Percentiles rank a stretch among this genome's conserved stretches.
These are phyloP conservation scores for Porites australiensis DNA, from an alignment of 64 coral and sea anemone species.

Conservation along the genomic window DNA sequence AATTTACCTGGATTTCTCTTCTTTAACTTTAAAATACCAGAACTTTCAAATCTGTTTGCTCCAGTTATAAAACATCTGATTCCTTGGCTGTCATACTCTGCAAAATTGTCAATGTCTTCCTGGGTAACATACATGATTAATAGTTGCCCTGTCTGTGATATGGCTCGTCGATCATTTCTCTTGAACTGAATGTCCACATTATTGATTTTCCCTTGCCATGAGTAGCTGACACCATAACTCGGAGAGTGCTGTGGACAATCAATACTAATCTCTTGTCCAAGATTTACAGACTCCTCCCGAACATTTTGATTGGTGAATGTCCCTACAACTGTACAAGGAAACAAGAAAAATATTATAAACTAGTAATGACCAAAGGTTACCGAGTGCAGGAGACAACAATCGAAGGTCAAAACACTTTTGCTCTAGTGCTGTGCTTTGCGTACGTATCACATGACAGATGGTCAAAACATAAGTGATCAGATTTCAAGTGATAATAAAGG, in stretches of 20 bases:
- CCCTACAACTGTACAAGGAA: too few species aligned
- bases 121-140: constrained; percentile 45
- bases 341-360: too few species aligned
- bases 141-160: constrained; percentile 29
- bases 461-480: too few species aligned
- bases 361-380: too few species aligned
- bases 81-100: not conserved
- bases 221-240: constrained; percentile 32
- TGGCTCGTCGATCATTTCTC: constrained; percentile 1
- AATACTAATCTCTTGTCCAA: not conserved
- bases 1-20: not conserved
- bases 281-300: not conserved
- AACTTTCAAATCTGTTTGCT: constrained; percentile 8
- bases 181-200: not conserved
- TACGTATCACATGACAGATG: too few species aligned
- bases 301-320: not conserved
- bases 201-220: not conserved
- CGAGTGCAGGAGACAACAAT: too few species aligned
- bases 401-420: too few species aligned
- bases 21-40: constrained; percentile 3
- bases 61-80: constrained; percentile 30
- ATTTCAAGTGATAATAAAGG: too few species aligned
- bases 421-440: too few species aligned
- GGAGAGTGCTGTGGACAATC: not conserved
- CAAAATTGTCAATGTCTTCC: constrained; percentile 23